Percentiles rank a stretch among this genome's conserved stretches.
Conservation (phyloP, 2,113 vertebrate species). For the Atherinomorus stipes region DNA sequence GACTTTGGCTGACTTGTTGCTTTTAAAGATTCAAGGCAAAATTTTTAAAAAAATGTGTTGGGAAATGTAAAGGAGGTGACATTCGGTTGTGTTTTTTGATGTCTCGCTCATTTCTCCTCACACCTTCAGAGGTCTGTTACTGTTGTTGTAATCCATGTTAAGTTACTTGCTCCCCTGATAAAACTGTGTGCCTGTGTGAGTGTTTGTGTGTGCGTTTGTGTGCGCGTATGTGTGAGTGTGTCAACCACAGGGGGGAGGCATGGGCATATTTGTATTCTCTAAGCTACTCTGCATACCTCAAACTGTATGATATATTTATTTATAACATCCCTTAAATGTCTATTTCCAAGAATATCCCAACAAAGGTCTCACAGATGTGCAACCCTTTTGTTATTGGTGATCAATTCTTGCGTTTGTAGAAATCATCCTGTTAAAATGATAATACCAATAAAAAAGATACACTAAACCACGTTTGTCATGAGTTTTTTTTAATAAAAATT, state of each 20-base stretch:
- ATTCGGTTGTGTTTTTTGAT: slow-evolving; percentile 43
- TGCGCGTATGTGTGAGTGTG: slow-evolving; percentile 20
- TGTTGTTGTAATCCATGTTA: slow-evolving; percentile 59
- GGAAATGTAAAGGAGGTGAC: slow-evolving; percentile 19
- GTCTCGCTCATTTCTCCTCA: slow-evolving; percentile 57
- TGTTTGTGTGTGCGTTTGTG: too few species aligned
- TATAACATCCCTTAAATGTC: slow-evolving; percentile 70
- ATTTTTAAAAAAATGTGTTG: not conserved
- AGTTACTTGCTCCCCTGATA: slow-evolving; percentile 47
- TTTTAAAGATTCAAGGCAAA: slow-evolving; percentile 3
- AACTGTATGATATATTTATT: slow-evolving; percentile 76
- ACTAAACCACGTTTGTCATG: slow-evolving; percentile 24
- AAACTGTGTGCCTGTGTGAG: slow-evolving; percentile 51
- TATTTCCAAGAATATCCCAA: slow-evolving; percentile 72
- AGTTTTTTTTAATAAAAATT: not conserved
- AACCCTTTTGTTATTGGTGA: slow-evolving; percentile 79
- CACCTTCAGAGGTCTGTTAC: slow-evolving; percentile 39
- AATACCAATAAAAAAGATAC: slow-evolving; percentile 66
- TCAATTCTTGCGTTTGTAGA: slow-evolving; percentile 79
- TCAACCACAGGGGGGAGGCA: slow-evolving; percentile 28
- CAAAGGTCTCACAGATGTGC: slow-evolving; percentile 74
- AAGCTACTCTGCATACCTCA: slow-evolving; percentile 81
- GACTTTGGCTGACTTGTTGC: slow-evolving; percentile 15
- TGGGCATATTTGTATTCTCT: slow-evolving; percentile 69
- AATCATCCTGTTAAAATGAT: slow-evolving; percentile 76